Evolutionary conservation across 2,797 vertebrate species (phyloP).

Genomic region (Clarias fuscus): DNA sequence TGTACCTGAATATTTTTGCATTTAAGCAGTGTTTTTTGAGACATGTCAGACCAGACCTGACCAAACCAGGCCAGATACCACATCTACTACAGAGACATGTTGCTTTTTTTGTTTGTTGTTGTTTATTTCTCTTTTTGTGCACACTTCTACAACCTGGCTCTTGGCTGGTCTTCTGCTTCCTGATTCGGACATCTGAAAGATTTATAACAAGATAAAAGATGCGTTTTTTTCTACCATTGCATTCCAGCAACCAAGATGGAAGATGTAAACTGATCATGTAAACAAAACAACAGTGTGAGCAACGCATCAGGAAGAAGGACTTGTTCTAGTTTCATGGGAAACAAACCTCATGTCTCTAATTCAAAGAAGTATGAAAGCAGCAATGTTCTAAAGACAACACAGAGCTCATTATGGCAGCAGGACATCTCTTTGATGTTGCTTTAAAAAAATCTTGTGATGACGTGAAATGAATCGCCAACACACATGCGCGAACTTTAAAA

Average conservation of each 20-base stretch:
- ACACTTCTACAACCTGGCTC: background rate
- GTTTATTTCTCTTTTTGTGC: background rate
- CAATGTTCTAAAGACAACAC: conserved; percentile 1
- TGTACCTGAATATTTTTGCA: background rate
- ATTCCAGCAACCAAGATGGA: background rate
- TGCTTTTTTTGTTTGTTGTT: background rate
- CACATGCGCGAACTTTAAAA: background rate
- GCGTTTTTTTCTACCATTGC: background rate
- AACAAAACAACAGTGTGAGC: background rate
- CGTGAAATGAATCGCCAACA: background rate
- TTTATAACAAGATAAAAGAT: background rate
- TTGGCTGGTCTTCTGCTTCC: background rate
- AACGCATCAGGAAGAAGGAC: background rate
- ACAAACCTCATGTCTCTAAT: background rate
- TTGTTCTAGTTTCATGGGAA: conserved; percentile 13
- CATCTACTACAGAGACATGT: background rate
- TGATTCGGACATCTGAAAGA: background rate
- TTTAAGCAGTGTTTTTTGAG: background rate
- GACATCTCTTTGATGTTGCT: background rate
- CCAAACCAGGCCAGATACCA: background rate
- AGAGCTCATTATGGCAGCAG: background rate
- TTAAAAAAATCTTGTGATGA: background rate
- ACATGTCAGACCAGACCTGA: background rate
- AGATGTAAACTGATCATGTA: background rate
- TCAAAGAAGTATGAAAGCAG: background rate